A percentile compares a stretch with the other conserved stretches of the same genome.
Conservation (phyloP, 2,888 invertebrate species). For the Nomada hirtipes region DNA sequence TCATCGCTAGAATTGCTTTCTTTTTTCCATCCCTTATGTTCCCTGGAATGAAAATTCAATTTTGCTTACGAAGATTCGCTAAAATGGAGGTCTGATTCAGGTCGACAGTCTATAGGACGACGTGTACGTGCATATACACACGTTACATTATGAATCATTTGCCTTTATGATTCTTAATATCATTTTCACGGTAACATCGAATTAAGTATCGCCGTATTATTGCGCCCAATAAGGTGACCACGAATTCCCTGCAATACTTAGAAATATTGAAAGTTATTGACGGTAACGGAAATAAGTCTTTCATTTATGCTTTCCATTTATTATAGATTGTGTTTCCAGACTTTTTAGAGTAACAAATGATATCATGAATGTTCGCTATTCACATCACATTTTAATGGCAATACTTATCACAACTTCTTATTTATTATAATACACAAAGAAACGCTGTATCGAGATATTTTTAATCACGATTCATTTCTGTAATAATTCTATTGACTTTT, state of each 20-base stretch:
- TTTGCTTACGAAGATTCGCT: neutral
- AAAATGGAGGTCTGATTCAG: neutral
- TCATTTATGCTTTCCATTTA: neutral
- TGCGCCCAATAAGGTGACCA: neutral
- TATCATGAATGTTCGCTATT: no score
- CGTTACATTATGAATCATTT: neutral
- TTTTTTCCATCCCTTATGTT: no score
- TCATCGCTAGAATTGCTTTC: no score
- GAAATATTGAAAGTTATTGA: neutral
- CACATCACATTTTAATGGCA: no score
- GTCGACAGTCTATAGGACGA: neutral
- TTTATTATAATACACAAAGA: no score
- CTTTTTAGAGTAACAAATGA: no score
- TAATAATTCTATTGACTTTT: no score
- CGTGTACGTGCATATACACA: neutral
- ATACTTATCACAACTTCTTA: no score
- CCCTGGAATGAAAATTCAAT: no score
- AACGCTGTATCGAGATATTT: no score
- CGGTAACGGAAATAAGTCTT: neutral
- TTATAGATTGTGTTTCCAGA: neutral
- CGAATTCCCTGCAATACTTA: neutral
- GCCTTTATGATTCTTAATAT: slow-evolving; percentile 8
- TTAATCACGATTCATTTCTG: no score
- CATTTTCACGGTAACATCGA: neutral
- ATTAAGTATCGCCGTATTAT: neutral